A percentile compares a stretch with the other conserved stretches of the same genome.
Conservation (phyloP, 2,888 invertebrate species). For the Trilocha varians region DNA sequence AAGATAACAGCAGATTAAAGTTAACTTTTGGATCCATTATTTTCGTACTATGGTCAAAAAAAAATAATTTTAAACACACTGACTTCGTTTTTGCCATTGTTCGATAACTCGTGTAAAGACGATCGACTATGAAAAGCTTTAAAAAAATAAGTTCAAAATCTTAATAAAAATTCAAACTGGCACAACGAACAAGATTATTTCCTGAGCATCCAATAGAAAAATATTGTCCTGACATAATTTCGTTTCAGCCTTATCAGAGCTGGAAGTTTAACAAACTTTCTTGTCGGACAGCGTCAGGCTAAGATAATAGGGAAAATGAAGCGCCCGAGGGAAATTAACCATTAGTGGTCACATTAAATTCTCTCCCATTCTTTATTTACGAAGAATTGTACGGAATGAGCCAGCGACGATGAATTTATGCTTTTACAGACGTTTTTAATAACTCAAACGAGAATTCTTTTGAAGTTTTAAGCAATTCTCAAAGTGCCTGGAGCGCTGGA, state of each 20-base stretch:
- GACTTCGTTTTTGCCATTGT: no score
- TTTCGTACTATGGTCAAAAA: no score
- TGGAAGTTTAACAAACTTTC: conserved; percentile 36
- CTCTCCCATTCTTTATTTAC: conserved; percentile 46
- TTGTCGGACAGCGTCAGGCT: conserved; percentile 21
- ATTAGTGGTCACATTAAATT: conserved; percentile 58
- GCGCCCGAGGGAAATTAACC: conserved; percentile 56
- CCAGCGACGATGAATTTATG: conserved; percentile 19
- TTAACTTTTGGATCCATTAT: no score
- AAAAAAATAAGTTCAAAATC: no score
- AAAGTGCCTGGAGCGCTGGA: no score
- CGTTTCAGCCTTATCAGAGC: conserved; percentile 23
- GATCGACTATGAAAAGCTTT: no score
- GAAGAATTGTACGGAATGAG: conserved; percentile 14
- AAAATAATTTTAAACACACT: no score
- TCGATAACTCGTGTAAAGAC: no score
- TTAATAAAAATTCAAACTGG: no score
- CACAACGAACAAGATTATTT: no score
- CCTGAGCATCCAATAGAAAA: not conserved
- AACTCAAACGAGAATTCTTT: not conserved
- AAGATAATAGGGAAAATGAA: conserved; percentile 44
- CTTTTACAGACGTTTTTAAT: conserved; percentile 3
- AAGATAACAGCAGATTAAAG: no score
- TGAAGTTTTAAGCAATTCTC: not conserved
- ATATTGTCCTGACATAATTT: conserved; percentile 18